Evolutionary conservation across 2,113 vertebrate species (phyloP), one percentile per base, ranked within the genome.

Genomic region (Labeo rohita): DNA sequence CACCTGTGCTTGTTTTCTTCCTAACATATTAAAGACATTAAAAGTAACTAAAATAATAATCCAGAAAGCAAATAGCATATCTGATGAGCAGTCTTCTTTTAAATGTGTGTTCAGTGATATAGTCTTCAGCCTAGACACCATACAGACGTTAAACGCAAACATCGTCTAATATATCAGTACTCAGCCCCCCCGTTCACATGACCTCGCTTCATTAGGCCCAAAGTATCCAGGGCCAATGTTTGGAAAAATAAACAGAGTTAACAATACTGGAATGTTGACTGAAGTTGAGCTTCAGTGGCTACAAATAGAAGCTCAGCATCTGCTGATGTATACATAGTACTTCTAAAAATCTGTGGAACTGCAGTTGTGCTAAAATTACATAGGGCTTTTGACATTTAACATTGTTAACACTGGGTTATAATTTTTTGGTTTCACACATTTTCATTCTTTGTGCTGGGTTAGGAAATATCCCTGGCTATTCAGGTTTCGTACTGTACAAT

Each of bases 201-300:
- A 52, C 80, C 65, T 43, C 76, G n/a, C 34, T 73, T 36, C 50
- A 43, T 36, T 52, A 21, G 34, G 6, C 18, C 28, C 28, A 43
- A 6, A 3, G 28, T 36, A 23, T 73, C 49, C 49, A 83, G 34
- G 80, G 81, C 49, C 36, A 84, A 80, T 79, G 39, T 68, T 45
- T 86, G 81, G 86, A 84, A 86, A 89, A 84, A 84, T 85, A 88
- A 88, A 89, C 86, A 84, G 34, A 43, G 8, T 84, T 23, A 83
- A 79, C 79, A 68, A 72, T 85, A n/a, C 63, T 78, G 36, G 49
- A 77, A 75, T 18, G 50, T 65, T 15, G 50, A 65, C 39, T 65
- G 11, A 47, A 73, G 28, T 50, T 78, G 65, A 63, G 10, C 23
- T 45, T 68, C 39, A 18, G 0, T 68, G 39, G 18, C 43, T 77